Base-by-base conservation (phyloP, 2,113 vertebrate genomes). In the Myodes glareolus region DNA sequence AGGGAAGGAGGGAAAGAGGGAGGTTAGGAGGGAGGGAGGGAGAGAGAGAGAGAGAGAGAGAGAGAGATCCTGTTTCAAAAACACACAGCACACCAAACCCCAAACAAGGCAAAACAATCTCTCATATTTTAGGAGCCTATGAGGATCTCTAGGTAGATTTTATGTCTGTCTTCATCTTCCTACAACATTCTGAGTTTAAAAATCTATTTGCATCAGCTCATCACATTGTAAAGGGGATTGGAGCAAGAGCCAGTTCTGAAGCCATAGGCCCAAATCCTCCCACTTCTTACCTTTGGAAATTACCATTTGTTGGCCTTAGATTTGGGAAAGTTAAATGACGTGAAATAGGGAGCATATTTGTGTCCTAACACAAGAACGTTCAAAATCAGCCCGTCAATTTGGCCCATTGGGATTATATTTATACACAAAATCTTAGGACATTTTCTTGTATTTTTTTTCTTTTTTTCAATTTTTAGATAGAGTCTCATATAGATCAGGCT, bases 101-200 rank as follows among this genome's bases (percentile, higher is more conserved):
- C 16, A 68, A 68, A 86, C 61, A 86, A 68, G 50, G 13, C 76
- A 47, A 77, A 45, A 31, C 14, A 86, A 19, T 8, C 14, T 31
- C 9, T 42, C 27, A 86, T 19, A 8, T 67, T 86, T 16, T 67
- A 67, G 23, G 23, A 65, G 58, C 55, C 58, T 84, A 42, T 84
- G 52, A 10, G 87, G 85, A 90, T 39, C 19, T 96, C 78, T 97
- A 5, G 33, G 88, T 25, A 72, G 61, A 94, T 92, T 95, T 81
- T 58, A 82, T 81, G 33, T 90, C 63, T 52, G 42, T 92, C 33
- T 92, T 78, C 73, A 14, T 84, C 29, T 33, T 67, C 70, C 58
- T 87, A 90, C 25, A 52, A 63, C 63, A 63, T 42, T 16, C 58
- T 42, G 23, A 82, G 61, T 55, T 82, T 82, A 14, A 45, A 81